These are phyloP conservation scores for Drosophila atripex DNA, from an alignment of 2,888 invertebrate species.

Conservation along the genomic window DNA sequence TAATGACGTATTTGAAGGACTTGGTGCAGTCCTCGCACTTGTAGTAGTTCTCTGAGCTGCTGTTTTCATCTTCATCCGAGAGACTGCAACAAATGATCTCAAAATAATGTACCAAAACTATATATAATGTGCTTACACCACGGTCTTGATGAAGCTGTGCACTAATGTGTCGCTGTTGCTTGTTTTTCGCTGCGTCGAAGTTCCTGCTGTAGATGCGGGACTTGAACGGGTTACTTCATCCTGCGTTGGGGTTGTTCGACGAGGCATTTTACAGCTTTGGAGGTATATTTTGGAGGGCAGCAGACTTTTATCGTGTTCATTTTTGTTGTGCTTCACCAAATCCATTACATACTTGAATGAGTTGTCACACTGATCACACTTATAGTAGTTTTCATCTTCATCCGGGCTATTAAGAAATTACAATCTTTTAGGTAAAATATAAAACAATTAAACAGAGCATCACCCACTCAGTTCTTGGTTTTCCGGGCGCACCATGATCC, in stretches of 20 bases:
- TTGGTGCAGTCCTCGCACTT: constrained; percentile 65
- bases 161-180: constrained; percentile 53
- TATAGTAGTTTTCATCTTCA: constrained; percentile 55
- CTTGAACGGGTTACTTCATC: constrained; percentile 10
- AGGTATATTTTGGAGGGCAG: constrained; percentile 25
- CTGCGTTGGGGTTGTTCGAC: constrained; percentile 12
- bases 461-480: constrained; percentile 1
- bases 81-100: constrained; percentile 21
- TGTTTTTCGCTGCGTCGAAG: constrained; percentile 17
- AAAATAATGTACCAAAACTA: neutral
- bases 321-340: constrained; percentile 57
- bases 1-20: constrained; percentile 63
- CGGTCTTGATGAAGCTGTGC: constrained; percentile 60
- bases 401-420: neutral
- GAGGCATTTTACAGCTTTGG: constrained; percentile 8
- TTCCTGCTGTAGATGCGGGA: constrained; percentile 19
- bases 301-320: constrained; percentile 45
- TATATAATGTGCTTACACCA: constrained; percentile 41
- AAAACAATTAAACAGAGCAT: neutral
- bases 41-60: constrained; percentile 55
- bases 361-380: constrained; percentile 64
- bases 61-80: constrained; percentile 58
- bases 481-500: constrained; percentile 32
- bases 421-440: neutral
- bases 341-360: constrained; percentile 63